Conservation (phyloP, 2,888 invertebrate species). For the Anorthoa munda region DNA sequence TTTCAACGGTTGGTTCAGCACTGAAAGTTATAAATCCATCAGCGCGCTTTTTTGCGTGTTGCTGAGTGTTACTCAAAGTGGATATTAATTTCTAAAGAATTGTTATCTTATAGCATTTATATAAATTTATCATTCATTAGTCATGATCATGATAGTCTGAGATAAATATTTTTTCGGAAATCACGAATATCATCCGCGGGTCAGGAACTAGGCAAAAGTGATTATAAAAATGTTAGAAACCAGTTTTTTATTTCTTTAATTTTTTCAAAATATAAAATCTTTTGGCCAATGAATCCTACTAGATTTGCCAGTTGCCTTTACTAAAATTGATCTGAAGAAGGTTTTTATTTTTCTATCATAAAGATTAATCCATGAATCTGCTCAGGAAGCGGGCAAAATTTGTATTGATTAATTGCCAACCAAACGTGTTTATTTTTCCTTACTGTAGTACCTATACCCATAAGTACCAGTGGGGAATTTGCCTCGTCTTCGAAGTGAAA, state of each 20-base stretch:
- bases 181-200: neutral
- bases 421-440: constrained; percentile 52
- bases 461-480: constrained; percentile 5
- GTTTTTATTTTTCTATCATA: constrained; percentile 1
- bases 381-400: constrained; percentile 27
- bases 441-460: constrained; percentile 17
- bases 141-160: neutral
- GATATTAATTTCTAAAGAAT: neutral
- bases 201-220: neutral
- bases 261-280: neutral
- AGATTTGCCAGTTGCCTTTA: neutral
- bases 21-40: neutral
- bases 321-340: neutral
- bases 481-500: constrained; percentile 37
- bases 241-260: neutral
- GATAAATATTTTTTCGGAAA: neutral
- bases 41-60: neutral
- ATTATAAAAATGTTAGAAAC: neutral
- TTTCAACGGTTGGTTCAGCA: neutral
- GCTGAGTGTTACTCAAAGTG: neutral
- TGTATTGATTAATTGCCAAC: constrained; percentile 15
- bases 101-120: neutral
- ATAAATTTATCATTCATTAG: neutral
- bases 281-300: neutral
- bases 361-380: constrained; percentile 5